Conservation (phyloP, 37 sponge, comb jelly and placozoan species). For the Cliona cf. orientalis region DNA sequence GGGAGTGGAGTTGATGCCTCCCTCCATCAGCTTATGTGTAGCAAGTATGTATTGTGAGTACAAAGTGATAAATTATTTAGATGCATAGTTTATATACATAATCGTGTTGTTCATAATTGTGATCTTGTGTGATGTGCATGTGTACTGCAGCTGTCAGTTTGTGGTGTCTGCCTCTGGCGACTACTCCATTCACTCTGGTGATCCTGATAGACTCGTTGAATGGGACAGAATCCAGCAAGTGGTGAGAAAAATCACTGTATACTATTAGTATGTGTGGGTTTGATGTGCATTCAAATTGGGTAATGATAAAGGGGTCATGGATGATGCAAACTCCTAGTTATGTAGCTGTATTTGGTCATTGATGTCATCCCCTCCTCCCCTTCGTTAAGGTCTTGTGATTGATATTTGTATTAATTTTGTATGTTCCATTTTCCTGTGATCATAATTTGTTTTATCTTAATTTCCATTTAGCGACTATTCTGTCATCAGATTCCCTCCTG, state of each 20-base stretch:
- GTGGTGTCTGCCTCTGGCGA: conserved; percentile 70
- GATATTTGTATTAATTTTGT: background rate
- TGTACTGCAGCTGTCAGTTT: conserved; percentile 81
- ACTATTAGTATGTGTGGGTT: too few species aligned
- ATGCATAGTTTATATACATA: too few species aligned
- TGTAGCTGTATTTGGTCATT: too few species aligned
- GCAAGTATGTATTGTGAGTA: background rate
- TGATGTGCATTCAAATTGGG: too few species aligned
- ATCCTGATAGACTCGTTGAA: conserved; percentile 81
- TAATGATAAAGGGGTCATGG: too few species aligned
- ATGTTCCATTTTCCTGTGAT: background rate
- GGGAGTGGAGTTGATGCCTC: background rate
- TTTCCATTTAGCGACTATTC: conserved; percentile 78
- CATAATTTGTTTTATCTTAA: background rate
- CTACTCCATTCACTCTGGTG: conserved; percentile 63
- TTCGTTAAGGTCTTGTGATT: too few species aligned
- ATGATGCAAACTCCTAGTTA: too few species aligned
- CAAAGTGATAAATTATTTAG: background rate
- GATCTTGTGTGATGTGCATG: too few species aligned
- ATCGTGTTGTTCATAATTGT: too few species aligned
- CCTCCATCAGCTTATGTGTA: background rate
- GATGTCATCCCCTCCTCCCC: too few species aligned
- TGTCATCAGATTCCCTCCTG: conserved; percentile 92
- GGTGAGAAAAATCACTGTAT: conserved; percentile 45
- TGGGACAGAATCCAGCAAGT: conserved; percentile 86